phyloP scores from a whole-genome alignment of 2,797 vertebrate genomes.

The Argya squamiceps region DNA sequence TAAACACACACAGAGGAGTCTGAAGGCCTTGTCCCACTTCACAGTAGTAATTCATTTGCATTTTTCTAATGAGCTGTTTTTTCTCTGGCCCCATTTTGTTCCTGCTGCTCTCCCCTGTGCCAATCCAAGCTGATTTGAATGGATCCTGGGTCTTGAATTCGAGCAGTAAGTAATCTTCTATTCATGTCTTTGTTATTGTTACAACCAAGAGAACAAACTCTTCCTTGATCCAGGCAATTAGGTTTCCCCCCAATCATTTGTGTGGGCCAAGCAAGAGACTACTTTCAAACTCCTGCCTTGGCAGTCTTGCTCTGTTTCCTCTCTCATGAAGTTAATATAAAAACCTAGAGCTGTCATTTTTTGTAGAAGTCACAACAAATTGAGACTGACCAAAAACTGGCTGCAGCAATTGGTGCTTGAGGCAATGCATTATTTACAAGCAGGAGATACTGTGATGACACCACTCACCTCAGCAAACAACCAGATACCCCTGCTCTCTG shows the following conservation, averaged over 20 bases:
- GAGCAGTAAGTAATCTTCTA: not conserved
- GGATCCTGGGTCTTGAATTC: not conserved
- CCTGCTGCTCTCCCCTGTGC: not conserved
- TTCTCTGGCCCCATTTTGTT: not conserved
- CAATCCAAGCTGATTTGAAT: not conserved
- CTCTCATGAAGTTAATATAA: not conserved
- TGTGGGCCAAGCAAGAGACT: not conserved
- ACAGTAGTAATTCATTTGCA: not conserved
- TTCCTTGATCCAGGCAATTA: not conserved
- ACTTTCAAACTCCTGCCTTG: not conserved
- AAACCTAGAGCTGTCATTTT: not conserved
- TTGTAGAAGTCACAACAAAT: not conserved
- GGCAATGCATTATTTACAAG: not conserved
- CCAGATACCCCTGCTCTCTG: constrained; percentile 21
- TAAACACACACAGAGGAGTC: not conserved
- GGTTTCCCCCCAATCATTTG: not conserved
- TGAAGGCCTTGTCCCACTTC: not conserved
- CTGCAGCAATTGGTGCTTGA: not conserved
- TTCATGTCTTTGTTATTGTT: not conserved
- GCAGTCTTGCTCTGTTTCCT: not conserved
- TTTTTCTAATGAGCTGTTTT: not conserved
- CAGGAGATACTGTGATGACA: constrained; percentile 1
- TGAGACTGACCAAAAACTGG: not conserved
- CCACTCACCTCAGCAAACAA: not conserved
- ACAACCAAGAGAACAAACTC: not conserved